A percentile compares a stretch with the other conserved stretches of the same genome.
Conservation (phyloP, 2,888 invertebrate genomes). For the Crocallis elinguaria region DNA sequence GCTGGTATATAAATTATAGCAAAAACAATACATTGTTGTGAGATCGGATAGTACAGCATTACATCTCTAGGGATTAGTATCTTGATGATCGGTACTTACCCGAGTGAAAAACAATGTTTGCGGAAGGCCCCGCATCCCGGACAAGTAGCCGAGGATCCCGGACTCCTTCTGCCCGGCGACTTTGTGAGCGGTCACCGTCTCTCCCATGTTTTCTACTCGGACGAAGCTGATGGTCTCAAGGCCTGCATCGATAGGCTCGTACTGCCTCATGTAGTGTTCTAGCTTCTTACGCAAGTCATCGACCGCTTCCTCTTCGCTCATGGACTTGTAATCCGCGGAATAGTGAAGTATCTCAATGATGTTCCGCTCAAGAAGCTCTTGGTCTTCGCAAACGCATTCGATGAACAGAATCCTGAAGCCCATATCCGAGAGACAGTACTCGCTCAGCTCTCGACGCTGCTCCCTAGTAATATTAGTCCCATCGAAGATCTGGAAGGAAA, state of each 20-base stretch:
- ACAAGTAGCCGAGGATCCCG: constrained; percentile 93
- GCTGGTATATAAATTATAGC: too few species aligned
- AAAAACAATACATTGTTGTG: too few species aligned
- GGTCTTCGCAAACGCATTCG: constrained; percentile 95
- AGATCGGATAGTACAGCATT: too few species aligned
- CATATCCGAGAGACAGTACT: constrained; percentile 88
- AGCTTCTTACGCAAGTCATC: constrained; percentile 92
- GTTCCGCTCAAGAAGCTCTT: constrained; percentile 74
- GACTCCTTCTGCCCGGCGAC: constrained; percentile 92
- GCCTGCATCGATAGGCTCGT: constrained; percentile 90
- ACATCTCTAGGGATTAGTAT: too few species aligned
- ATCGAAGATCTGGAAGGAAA: constrained; percentile 91
- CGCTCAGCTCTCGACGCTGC: constrained; percentile 90
- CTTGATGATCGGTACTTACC: constrained; percentile 76
- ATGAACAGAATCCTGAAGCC: constrained; percentile 95
- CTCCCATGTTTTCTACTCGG: constrained; percentile 83
- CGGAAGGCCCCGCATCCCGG: constrained; percentile 92
- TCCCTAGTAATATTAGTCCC: constrained; percentile 95
- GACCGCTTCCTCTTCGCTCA: constrained; percentile 91
- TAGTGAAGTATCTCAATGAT: constrained; percentile 91
- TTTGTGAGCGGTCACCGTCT: constrained; percentile 88
- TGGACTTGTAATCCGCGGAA: constrained; percentile 93
- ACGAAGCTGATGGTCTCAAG: constrained; percentile 82
- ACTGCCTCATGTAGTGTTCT: constrained; percentile 92
- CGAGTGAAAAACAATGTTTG: constrained; percentile 95